Conservation (phyloP, 2,113 vertebrate species). For the Suncus etruscus region DNA sequence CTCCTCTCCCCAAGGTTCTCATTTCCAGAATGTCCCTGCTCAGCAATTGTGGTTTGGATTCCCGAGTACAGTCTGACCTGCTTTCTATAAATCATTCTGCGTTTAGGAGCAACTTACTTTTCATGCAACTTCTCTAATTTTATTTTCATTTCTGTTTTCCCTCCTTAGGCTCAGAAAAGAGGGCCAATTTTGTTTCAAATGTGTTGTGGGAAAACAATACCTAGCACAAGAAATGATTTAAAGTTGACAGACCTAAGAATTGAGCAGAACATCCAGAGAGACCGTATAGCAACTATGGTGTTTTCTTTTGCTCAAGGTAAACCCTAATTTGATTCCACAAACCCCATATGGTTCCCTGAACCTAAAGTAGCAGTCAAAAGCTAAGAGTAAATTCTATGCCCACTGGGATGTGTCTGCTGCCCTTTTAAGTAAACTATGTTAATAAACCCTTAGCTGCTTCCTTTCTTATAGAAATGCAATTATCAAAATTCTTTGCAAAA, state of each 20-base stretch:
- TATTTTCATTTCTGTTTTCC: neutral
- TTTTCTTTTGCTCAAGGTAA: no score
- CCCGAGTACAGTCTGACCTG: no score
- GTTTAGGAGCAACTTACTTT: neutral
- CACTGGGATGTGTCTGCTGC: neutral
- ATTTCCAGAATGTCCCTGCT: neutral
- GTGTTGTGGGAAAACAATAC: neutral
- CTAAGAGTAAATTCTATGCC: no score
- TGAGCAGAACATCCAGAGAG: neutral
- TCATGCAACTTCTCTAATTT: neutral
- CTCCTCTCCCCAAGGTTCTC: rapidly evolving
- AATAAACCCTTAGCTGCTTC: conserved; percentile 34
- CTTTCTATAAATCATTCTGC: neutral
- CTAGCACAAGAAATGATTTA: neutral
- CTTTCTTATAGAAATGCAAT: conserved; percentile 47
- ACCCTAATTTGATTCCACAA: no score
- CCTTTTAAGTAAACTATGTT: neutral
- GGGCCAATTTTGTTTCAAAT: neutral
- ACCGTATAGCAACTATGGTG: no score
- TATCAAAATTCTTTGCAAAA: conserved; percentile 54
- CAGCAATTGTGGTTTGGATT: neutral
- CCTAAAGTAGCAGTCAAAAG: no score
- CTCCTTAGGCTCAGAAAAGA: conserved; percentile 5
- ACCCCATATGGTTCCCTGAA: no score
- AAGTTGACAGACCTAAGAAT: neutral